Evolutionary conservation across 2,888 invertebrate genomes (phyloP).

Genomic region (Rhagonycha lutea): DNA sequence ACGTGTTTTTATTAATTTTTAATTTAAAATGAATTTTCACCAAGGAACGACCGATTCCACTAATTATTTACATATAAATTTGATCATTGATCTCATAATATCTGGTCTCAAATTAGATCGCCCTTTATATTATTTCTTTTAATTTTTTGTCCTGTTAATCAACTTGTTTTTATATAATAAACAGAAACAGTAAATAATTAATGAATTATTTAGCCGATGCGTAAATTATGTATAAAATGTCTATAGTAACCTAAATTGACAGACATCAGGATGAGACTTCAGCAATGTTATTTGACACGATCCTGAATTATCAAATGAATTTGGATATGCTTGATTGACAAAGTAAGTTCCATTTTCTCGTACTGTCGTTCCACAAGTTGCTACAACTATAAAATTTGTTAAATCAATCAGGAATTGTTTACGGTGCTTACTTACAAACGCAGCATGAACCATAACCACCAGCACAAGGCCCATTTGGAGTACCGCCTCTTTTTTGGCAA

Average conservation of each 20-base stretch:
- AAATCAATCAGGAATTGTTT: neutral
- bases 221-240: neutral
- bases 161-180: too few relatives aligned
- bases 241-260: conserved; percentile 72
- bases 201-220: neutral
- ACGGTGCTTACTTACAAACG: conserved; percentile 63
- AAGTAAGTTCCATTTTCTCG: conserved; percentile 85
- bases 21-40: too few relatives aligned
- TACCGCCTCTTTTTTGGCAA: conserved; percentile 73
- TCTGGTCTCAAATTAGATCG: too few relatives aligned
- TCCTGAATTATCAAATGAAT: conserved; percentile 74
- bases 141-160: too few relatives aligned
- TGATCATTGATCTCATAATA: too few relatives aligned
- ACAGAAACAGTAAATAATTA: too few relatives aligned
- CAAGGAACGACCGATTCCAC: too few relatives aligned
- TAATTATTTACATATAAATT: too few relatives aligned
- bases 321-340: conserved; percentile 81
- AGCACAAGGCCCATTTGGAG: conserved; percentile 78
- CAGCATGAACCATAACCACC: conserved; percentile 78
- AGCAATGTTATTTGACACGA: conserved; percentile 84
- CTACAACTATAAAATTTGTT: conserved; percentile 64
- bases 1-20: too few relatives aligned
- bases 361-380: conserved; percentile 77
- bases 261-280: conserved; percentile 78
- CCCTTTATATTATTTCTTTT: too few relatives aligned